These are phyloP conservation scores for Bimastos eiseni DNA, from an alignment of 2,888 invertebrate species.

Conservation along the genomic window DNA sequence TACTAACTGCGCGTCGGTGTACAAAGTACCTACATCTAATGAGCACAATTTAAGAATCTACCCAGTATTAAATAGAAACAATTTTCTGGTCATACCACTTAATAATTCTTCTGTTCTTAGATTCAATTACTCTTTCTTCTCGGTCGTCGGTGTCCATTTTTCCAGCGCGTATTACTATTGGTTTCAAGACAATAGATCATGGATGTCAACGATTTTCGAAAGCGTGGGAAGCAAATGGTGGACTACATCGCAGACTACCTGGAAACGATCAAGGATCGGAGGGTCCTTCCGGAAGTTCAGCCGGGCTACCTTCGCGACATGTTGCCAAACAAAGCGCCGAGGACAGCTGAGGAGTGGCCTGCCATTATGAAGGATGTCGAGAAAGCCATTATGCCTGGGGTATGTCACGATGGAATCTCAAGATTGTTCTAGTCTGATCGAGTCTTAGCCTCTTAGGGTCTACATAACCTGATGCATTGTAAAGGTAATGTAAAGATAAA, in stretches of 20 bases:
- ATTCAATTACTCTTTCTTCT: too few relatives aligned
- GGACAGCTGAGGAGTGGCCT: slow-evolving; percentile 54
- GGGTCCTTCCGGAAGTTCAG: slow-evolving; percentile 55
- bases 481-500: not conserved
- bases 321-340: slow-evolving; percentile 56
- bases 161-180: not conserved
- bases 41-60: too few relatives aligned
- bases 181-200: slow-evolving; percentile 42
- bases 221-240: slow-evolving; percentile 59
- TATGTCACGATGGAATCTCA: slow-evolving; percentile 39
- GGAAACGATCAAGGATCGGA: slow-evolving; percentile 51
- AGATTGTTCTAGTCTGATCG: not conserved
- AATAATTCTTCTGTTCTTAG: not conserved
- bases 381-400: slow-evolving; percentile 59
- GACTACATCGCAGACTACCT: slow-evolving; percentile 60
- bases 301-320: slow-evolving; percentile 58
- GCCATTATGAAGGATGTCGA: slow-evolving; percentile 59
- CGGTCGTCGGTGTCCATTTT: not conserved
- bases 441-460: too few relatives aligned
- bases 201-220: slow-evolving; percentile 57
- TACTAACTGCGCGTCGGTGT: too few relatives aligned
- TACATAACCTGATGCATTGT: not conserved
- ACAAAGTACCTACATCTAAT: too few relatives aligned
- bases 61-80: too few relatives aligned
- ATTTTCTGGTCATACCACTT: not conserved